Conservation (phyloP, 2,797 vertebrate species). For the Falco novaeseelandiae region DNA sequence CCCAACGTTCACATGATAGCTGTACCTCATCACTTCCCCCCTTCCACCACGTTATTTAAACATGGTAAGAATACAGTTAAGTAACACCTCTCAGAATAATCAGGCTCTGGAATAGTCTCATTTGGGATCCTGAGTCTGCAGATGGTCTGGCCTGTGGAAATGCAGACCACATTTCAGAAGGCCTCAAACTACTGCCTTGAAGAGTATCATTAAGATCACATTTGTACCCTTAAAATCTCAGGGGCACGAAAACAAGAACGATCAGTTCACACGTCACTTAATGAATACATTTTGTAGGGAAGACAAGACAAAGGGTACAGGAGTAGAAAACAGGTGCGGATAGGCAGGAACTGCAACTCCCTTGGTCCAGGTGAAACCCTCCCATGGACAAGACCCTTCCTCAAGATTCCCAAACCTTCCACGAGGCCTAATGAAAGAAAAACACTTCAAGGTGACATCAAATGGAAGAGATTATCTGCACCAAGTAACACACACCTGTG, state of each 20-base stretch:
- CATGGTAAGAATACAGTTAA: fast-evolving
- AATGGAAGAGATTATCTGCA: neutral
- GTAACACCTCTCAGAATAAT: neutral
- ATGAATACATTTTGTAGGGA: neutral
- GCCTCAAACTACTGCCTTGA: neutral
- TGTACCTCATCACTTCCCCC: neutral
- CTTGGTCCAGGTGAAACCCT: neutral
- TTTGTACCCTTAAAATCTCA: neutral
- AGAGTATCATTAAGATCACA: neutral
- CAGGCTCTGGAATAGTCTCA: neutral
- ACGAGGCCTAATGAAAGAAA: neutral
- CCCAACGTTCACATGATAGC: fast-evolving
- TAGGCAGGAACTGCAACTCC: neutral
- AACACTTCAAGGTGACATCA: neutral
- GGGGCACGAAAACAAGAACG: neutral
- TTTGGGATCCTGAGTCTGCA: neutral
- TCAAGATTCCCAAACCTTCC: neutral
- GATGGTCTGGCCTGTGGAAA: neutral
- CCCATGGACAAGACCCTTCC: neutral
- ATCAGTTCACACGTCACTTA: fast-evolving
- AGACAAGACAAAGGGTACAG: neutral
- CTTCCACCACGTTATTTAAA: fast-evolving
- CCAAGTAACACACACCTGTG: neutral
- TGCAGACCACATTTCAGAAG: fast-evolving
- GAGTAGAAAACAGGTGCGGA: neutral